Evolutionary conservation across 1,140 invertebrate genomes (phyloP).

Genomic region (Brachionus manjavacas): DNA sequence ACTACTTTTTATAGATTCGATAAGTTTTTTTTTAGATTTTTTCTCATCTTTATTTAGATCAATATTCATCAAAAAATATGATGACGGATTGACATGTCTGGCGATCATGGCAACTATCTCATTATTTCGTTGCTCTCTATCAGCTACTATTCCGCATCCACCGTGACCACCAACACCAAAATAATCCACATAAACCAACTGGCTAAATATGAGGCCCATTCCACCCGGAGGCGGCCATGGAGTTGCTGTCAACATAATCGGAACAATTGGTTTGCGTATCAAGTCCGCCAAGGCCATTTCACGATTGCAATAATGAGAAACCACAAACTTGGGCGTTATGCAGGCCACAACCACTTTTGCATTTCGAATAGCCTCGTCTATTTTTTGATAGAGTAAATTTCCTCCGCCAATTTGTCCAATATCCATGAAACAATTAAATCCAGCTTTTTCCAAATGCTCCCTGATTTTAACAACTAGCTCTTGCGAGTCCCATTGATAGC

Average conservation of each 20-base stretch:
- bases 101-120: slow-evolving; percentile 51
- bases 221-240: slow-evolving; percentile 60
- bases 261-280: slow-evolving; percentile 58
- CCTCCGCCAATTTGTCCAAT: slow-evolving; percentile 58
- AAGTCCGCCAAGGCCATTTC: slow-evolving; percentile 59
- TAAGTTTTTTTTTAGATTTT: neutral
- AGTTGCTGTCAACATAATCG: slow-evolving; percentile 55
- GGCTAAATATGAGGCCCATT: slow-evolving; percentile 57
- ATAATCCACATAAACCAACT: slow-evolving; percentile 57
- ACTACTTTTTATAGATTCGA: neutral
- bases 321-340: slow-evolving; percentile 57
- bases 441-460: slow-evolving; percentile 54
- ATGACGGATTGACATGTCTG: slow-evolving; percentile 32
- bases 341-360: slow-evolving; percentile 55
- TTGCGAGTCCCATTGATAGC: slow-evolving; percentile 59
- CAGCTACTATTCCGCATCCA: slow-evolving; percentile 57
- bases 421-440: slow-evolving; percentile 60
- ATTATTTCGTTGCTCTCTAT: slow-evolving; percentile 56
- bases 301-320: slow-evolving; percentile 57
- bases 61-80: slow-evolving; percentile 39
- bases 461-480: slow-evolving; percentile 52
- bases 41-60: slow-evolving; percentile 5
- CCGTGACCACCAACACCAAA: slow-evolving; percentile 59
- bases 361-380: slow-evolving; percentile 57
- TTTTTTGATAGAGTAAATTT: slow-evolving; percentile 57